phyloP scores from a whole-genome alignment of 2,888 invertebrate species.

The Mycalesis mineus region DNA sequence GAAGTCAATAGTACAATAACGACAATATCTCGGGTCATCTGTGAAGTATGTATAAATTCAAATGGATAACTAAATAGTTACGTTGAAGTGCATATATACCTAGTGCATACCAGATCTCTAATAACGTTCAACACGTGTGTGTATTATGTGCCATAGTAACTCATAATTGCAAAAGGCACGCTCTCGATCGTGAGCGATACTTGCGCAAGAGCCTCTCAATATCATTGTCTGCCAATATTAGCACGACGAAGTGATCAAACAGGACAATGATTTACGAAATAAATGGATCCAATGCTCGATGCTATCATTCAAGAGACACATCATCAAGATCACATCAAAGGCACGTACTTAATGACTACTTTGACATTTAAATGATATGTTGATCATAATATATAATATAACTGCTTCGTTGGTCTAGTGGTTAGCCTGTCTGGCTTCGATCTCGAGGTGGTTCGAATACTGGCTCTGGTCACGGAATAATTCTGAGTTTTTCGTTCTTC shows the following conservation, averaged over 20 bases:
- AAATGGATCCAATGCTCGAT: background rate
- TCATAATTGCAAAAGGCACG: conserved; percentile 36
- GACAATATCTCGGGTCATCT: too few relatives aligned
- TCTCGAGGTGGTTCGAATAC: too few relatives aligned
- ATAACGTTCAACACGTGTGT: conserved; percentile 32
- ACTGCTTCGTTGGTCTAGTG: too few relatives aligned
- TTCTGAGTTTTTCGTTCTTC: too few relatives aligned
- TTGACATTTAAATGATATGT: background rate
- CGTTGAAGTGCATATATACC: too few relatives aligned
- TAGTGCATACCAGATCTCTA: too few relatives aligned
- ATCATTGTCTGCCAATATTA: conserved; percentile 29
- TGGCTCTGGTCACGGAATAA: too few relatives aligned
- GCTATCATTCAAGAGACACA: background rate
- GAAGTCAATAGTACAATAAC: too few relatives aligned
- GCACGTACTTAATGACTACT: background rate
- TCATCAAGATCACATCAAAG: background rate
- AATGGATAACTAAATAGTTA: conserved; percentile 7
- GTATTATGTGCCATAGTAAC: conserved; percentile 28
- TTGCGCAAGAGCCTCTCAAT: conserved; percentile 33
- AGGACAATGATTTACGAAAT: conserved; percentile 19
- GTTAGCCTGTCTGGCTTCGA: too few relatives aligned
- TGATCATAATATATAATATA: background rate
- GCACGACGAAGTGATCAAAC: conserved; percentile 18
- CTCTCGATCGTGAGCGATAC: conserved; percentile 30
- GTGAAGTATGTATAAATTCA: conserved; percentile 4